Evolutionary conservation across 2,888 invertebrate species (phyloP).

Genomic region (Drosophila maculinotata): DNA sequence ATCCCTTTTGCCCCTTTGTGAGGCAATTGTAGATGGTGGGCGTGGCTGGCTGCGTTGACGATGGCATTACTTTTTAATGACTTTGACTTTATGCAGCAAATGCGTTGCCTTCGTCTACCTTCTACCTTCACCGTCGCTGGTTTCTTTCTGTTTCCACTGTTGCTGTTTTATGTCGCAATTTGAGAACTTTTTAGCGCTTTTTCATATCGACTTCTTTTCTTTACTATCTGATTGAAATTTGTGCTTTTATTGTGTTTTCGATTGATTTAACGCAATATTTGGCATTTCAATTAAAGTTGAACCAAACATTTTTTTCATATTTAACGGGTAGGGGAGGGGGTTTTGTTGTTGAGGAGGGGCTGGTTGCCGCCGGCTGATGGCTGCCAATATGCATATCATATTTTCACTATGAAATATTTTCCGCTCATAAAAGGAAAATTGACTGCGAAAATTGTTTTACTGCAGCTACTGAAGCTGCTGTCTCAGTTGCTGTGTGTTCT

Average conservation of each 20-base stretch:
- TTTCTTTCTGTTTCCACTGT: constrained; percentile 9
- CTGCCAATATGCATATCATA: constrained; percentile 74
- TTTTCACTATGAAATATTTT: constrained; percentile 75
- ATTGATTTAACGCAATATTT: constrained; percentile 34
- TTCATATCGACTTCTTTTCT: constrained; percentile 14
- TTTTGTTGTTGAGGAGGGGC: too few relatives aligned
- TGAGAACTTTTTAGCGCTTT: constrained; percentile 31
- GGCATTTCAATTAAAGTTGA: constrained; percentile 36
- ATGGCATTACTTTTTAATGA: constrained; percentile 80
- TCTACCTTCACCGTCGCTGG: constrained; percentile 43
- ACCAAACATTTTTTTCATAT: background rate
- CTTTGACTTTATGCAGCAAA: constrained; percentile 81
- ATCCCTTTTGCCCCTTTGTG: background rate
- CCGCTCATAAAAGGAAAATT: constrained; percentile 79
- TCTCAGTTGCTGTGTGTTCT: constrained; percentile 28
- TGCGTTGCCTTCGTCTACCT: constrained; percentile 47
- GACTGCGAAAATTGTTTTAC: constrained; percentile 81
- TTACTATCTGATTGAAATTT: constrained; percentile 40
- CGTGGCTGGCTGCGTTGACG: constrained; percentile 67
- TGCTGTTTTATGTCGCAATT: constrained; percentile 38
- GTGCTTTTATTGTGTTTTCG: constrained; percentile 24
- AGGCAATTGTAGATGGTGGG: constrained; percentile 41
- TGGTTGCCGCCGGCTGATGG: constrained; percentile 16
- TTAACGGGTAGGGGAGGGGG: background rate
- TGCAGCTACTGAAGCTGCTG: constrained; percentile 56